Conservation (phyloP, 2,797 vertebrate genomes). For the Anguilla marmorata region DNA sequence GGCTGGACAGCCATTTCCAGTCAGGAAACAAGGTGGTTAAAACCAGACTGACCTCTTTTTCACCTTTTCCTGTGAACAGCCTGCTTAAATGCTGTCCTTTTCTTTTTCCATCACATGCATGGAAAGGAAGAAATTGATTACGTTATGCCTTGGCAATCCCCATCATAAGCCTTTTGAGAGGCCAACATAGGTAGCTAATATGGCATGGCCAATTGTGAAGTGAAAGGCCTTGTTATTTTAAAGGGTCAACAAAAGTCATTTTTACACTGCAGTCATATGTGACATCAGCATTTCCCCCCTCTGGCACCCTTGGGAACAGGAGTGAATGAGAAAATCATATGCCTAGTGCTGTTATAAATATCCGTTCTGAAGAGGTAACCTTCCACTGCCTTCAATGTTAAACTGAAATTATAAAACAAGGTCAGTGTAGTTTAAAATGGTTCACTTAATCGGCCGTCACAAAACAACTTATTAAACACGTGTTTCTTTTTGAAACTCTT, state of each 20-base stretch:
- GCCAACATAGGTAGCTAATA: not conserved
- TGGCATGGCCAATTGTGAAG: not conserved
- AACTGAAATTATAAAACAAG: conserved; percentile 45
- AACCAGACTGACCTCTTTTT: conserved; percentile 12
- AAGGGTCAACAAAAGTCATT: conserved; percentile 39
- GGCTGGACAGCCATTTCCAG: not conserved
- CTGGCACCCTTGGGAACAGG: conserved; percentile 35
- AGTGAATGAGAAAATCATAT: conserved; percentile 53
- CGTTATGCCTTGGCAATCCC: conserved; percentile 7
- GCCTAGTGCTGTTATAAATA: conserved; percentile 56
- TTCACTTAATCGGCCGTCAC: conserved; percentile 33
- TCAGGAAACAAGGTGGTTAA: conserved; percentile 9
- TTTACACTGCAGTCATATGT: conserved; percentile 39
- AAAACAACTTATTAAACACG: not conserved
- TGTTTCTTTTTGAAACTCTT: conserved; percentile 24
- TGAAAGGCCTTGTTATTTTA: conserved; percentile 30
- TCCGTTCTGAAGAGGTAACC: conserved; percentile 39
- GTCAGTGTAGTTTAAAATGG: conserved; percentile 32
- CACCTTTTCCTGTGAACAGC: not conserved
- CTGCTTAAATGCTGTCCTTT: not conserved
- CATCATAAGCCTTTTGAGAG: not conserved
- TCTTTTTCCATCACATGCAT: not conserved
- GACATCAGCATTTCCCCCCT: conserved; percentile 35
- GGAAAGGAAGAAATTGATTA: conserved; percentile 21
- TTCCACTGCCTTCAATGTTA: conserved; percentile 30